These are phyloP conservation scores for Ceratina australensis DNA, from an alignment of 1,140 invertebrate genomes.

Conservation along the genomic window DNA sequence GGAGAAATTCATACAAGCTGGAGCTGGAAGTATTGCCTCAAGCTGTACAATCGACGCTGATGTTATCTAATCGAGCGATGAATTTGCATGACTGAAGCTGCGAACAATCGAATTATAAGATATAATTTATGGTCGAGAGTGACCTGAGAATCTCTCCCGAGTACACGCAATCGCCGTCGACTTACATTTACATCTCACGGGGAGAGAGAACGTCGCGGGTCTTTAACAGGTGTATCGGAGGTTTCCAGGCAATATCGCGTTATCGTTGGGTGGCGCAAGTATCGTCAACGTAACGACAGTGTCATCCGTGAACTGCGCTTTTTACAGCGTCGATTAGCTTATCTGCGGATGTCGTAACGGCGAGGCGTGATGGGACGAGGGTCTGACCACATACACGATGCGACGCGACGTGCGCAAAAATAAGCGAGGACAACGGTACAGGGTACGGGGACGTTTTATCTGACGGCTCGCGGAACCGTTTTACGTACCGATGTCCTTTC, in stretches of 20 bases:
- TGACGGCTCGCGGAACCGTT: conserved; percentile 18
- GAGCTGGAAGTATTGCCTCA: no score
- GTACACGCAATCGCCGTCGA: no score
- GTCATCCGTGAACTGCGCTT: conserved; percentile 58
- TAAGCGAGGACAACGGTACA: conserved; percentile 23
- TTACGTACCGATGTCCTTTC: conserved; percentile 11
- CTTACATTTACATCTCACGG: background rate
- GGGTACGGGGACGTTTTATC: conserved; percentile 55
- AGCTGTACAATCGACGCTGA: no score
- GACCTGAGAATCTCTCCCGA: no score
- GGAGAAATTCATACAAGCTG: no score
- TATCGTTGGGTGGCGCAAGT: conserved; percentile 18
- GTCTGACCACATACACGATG: background rate
- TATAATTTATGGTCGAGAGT: no score
- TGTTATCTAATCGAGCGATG: no score
- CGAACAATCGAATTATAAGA: no score
- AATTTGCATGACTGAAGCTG: no score
- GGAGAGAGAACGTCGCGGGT: background rate
- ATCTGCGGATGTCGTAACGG: conserved; percentile 53
- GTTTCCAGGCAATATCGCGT: conserved; percentile 31
- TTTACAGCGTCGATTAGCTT: conserved; percentile 68
- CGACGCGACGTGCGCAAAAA: conserved; percentile 45
- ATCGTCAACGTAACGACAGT: conserved; percentile 47
- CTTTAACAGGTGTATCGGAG: conserved; percentile 34
- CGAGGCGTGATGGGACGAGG: conserved; percentile 3